Percentiles rank a stretch among this genome's conserved stretches.
phyloP scores from a whole-genome alignment of 1,140 invertebrate species.

The Drosophila subobscura region DNA sequence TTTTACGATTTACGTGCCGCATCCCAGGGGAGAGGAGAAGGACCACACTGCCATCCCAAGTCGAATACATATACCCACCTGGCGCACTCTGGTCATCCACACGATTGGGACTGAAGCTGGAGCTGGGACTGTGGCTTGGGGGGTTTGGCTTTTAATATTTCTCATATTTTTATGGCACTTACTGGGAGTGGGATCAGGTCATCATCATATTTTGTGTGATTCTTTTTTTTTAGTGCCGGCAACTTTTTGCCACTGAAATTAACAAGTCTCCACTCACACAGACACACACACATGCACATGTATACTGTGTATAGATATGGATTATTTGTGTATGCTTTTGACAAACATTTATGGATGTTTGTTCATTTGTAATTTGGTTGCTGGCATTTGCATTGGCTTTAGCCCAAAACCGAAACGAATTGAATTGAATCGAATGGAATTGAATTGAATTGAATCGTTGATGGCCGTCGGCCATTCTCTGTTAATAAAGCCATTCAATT shows the following conservation, averaged over 20 bases:
- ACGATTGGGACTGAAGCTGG: conserved; percentile 7
- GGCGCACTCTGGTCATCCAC: conserved; percentile 43
- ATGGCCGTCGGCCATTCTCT: conserved; percentile 62
- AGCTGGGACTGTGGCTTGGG: no score
- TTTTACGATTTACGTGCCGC: conserved; percentile 79
- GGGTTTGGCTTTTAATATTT: conserved; percentile 71
- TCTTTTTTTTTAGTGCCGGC: conserved; percentile 31
- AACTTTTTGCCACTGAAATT: conserved; percentile 77
- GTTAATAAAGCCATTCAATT: conserved; percentile 74
- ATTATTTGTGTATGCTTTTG: conserved; percentile 29
- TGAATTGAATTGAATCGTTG: conserved; percentile 70
- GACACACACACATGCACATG: conserved; percentile 2
- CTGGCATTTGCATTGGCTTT: conserved; percentile 52
- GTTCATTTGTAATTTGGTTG: conserved; percentile 63
- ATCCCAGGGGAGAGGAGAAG: conserved; percentile 56
- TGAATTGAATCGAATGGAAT: conserved; percentile 59
- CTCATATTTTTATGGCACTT: conserved; percentile 75
- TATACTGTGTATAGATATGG: conserved; percentile 25
- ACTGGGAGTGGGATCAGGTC: conserved; percentile 27
- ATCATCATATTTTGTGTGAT: conserved; percentile 75
- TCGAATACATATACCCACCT: conserved; percentile 40
- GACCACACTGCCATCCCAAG: conserved; percentile 18
- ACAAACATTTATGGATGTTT: conserved; percentile 69
- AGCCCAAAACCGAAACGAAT: conserved; percentile 35
- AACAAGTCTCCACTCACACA: conserved; percentile 56